Percentiles rank a stretch among this genome's conserved stretches.
These are phyloP conservation scores for Pelochelys cantorii DNA, from an alignment of 2,797 vertebrate species.

Conservation along the genomic window DNA sequence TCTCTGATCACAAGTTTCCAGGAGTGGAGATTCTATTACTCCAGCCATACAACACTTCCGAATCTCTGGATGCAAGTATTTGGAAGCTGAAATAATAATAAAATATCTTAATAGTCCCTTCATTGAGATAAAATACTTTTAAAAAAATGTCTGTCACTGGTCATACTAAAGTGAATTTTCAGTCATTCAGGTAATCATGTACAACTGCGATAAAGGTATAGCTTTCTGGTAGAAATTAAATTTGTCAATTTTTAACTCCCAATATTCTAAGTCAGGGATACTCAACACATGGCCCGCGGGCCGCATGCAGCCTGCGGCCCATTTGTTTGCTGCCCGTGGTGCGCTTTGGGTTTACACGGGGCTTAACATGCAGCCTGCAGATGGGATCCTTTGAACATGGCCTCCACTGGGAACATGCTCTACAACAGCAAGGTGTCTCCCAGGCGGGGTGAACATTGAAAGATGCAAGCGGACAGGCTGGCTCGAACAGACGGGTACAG, in stretches of 20 bases:
- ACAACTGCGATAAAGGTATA: not conserved
- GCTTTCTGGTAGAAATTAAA: not conserved
- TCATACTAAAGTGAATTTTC: not conserved
- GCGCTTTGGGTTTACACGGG: too few species aligned
- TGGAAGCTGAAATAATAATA: constrained; percentile 72
- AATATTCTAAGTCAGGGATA: not conserved
- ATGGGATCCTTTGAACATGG: too few species aligned
- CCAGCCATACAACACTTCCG: constrained; percentile 83
- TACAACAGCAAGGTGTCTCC: too few species aligned
- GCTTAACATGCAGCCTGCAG: too few species aligned
- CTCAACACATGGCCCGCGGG: too few species aligned
- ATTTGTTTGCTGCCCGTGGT: too few species aligned
- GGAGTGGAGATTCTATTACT: constrained; percentile 49
- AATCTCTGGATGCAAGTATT: fast-evolving
- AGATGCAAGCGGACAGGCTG: too few species aligned
- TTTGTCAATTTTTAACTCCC: not conserved
- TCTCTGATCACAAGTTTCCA: constrained; percentile 75
- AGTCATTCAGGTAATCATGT: not conserved
- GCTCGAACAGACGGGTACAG: too few species aligned
- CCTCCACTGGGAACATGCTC: too few species aligned
- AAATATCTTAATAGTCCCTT: fast-evolving
- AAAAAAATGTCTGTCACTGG: not conserved
- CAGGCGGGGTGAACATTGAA: too few species aligned
- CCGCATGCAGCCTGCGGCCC: too few species aligned
- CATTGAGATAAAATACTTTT: not conserved